These are phyloP conservation scores for Drosophila hamatofila DNA, from an alignment of 2,888 invertebrate species.

Conservation along the genomic window DNA sequence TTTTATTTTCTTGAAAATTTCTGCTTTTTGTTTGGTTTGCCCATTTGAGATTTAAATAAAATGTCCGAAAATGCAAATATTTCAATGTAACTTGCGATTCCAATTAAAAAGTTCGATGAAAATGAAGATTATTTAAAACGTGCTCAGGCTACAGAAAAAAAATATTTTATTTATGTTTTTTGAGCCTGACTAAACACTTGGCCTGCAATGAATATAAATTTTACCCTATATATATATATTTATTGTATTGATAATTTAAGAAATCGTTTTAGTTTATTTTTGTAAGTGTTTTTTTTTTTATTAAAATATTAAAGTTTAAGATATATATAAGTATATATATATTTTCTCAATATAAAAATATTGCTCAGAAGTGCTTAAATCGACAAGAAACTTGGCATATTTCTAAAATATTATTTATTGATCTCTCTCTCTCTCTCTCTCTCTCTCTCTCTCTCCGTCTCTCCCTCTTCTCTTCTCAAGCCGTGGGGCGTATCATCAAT, in stretches of 20 bases:
- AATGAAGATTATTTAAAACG: not conserved
- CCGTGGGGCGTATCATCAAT: constrained; percentile 19
- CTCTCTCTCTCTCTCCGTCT: not conserved
- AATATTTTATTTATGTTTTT: not conserved
- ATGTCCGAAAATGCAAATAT: not conserved
- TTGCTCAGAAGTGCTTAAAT: not conserved
- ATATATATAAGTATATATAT: not conserved
- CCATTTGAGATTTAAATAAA: not conserved
- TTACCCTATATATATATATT: too few relatives aligned
- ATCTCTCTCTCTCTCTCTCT: not conserved
- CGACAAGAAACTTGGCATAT: not conserved
- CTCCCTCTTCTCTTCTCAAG: not conserved
- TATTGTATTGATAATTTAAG: too few relatives aligned
- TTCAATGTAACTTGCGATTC: not conserved
- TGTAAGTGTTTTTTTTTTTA: too few relatives aligned
- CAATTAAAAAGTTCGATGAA: not conserved
- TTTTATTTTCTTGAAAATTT: not conserved
- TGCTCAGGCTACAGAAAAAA: too few relatives aligned
- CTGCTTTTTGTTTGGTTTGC: not conserved
- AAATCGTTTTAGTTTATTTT: too few relatives aligned
- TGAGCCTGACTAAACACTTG: not conserved
- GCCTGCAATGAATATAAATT: too few relatives aligned
- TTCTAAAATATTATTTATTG: not conserved
- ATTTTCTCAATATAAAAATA: not conserved
- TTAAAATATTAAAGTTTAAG: too few relatives aligned